Evolutionary conservation across 2,797 vertebrate species (phyloP).

Genomic region (Sebastolobus alascanus): DNA sequence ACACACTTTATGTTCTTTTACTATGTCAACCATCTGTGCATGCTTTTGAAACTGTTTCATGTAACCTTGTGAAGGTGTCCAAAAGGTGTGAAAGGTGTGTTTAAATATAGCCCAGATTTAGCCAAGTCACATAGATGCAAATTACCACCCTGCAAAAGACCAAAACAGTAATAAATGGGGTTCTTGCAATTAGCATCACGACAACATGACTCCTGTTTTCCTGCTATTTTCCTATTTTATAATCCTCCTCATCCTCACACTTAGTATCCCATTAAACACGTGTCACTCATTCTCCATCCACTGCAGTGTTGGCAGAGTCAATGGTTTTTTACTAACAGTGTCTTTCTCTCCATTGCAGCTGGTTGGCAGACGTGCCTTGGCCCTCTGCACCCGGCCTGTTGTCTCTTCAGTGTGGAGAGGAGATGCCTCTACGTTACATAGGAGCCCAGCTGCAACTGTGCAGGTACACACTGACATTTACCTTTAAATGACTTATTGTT

Average conservation of each 20-base stretch:
- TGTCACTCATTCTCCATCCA: background rate
- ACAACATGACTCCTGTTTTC: background rate
- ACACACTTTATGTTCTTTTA: background rate
- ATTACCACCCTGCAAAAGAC: background rate
- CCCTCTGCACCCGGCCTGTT: conserved; percentile 76
- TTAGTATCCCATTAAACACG: conserved; percentile 3
- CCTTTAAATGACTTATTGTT: background rate
- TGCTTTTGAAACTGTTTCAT: background rate
- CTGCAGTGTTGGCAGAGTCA: background rate
- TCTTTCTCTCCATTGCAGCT: conserved; percentile 63
- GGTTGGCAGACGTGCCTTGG: conserved; percentile 75
- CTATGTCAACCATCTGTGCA: background rate
- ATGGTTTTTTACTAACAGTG: background rate
- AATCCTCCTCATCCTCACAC: background rate
- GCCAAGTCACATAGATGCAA: background rate
- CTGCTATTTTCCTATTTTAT: background rate
- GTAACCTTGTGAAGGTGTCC: background rate
- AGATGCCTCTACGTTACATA: conserved; percentile 60
- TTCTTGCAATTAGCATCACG: background rate
- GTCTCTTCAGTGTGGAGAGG: conserved; percentile 63
- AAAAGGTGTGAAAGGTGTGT: background rate
- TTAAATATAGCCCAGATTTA: background rate
- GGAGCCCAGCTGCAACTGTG: conserved; percentile 58
- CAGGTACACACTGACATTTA: conserved; percentile 70
- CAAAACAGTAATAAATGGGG: background rate